These are phyloP conservation scores for Caenorhabditis sulstoni DNA, from an alignment of 2,888 invertebrate genomes.

Conservation along the genomic window DNA sequence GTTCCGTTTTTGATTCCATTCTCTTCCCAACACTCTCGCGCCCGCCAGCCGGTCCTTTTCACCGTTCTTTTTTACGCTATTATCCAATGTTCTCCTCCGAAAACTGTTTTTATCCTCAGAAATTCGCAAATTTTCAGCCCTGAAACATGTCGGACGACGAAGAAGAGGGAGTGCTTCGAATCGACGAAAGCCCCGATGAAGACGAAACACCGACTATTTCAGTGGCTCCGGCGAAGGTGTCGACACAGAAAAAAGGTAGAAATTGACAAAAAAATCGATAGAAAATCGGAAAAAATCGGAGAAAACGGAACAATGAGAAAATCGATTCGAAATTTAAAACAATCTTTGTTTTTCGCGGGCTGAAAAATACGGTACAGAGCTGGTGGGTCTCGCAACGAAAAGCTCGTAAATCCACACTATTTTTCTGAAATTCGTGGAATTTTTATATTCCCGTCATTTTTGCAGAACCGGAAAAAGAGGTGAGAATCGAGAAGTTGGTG, in stretches of 20 bases:
- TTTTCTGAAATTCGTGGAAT: background rate
- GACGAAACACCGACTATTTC: slow-evolving; percentile 7
- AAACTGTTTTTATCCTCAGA: too few relatives aligned
- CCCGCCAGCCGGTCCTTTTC: too few relatives aligned
- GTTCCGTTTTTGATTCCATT: too few relatives aligned
- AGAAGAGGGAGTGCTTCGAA: slow-evolving; percentile 46
- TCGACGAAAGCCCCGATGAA: slow-evolving; percentile 34
- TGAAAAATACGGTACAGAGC: background rate
- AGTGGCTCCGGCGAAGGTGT: too few relatives aligned
- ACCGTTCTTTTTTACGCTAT: background rate
- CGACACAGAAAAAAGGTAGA: too few relatives aligned
- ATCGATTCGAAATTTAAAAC: background rate
- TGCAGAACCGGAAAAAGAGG: background rate
- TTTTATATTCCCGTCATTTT: background rate
- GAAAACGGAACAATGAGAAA: too few relatives aligned
- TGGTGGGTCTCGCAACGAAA: background rate
- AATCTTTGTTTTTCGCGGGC: background rate
- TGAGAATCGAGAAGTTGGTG: background rate
- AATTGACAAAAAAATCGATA: too few relatives aligned
- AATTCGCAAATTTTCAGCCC: background rate
- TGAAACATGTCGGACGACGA: slow-evolving; percentile 59
- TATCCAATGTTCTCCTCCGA: background rate
- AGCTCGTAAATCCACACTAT: background rate
- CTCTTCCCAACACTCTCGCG: too few relatives aligned
- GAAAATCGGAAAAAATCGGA: background rate